These are phyloP conservation scores for Phataginus tricuspis DNA, from an alignment of 2,797 vertebrate genomes.

Conservation along the genomic window DNA sequence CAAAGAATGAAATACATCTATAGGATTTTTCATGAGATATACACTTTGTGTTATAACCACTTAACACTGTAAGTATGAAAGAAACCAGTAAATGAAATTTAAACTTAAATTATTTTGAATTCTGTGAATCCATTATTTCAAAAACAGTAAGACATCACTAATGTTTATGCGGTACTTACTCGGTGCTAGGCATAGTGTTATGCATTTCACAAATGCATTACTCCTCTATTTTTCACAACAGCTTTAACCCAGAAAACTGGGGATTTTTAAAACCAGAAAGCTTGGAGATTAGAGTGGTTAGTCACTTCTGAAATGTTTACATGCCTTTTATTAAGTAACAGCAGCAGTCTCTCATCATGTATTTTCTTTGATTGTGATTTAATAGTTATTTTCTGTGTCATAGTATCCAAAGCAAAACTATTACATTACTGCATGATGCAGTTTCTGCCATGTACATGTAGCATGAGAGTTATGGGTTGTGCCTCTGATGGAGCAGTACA, in stretches of 20 bases:
- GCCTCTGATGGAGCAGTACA: not conserved
- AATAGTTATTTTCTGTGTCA: not conserved
- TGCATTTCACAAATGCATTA: not conserved
- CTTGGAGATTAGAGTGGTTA: not conserved
- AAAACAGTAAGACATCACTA: not conserved
- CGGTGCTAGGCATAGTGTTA: not conserved
- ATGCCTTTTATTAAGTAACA: not conserved
- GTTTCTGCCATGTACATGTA: too few species aligned
- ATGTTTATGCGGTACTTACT: not conserved
- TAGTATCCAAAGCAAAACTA: not conserved
- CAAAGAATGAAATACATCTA: conserved; percentile 14
- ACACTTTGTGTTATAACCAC: not conserved
- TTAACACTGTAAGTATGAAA: not conserved
- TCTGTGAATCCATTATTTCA: not conserved
- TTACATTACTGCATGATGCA: too few species aligned
- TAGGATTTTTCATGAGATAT: not conserved
- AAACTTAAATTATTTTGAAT: not conserved
- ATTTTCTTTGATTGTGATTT: not conserved
- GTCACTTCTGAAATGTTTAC: not conserved
- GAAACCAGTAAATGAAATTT: not conserved
- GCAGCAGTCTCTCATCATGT: not conserved
- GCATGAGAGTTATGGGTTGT: not conserved
- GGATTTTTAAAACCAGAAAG: conserved; percentile 18
- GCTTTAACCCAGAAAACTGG: not conserved
- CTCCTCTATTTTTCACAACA: not conserved